Evolutionary conservation across 2,888 invertebrate genomes (phyloP).

Genomic region (Apamea monoglypha): DNA sequence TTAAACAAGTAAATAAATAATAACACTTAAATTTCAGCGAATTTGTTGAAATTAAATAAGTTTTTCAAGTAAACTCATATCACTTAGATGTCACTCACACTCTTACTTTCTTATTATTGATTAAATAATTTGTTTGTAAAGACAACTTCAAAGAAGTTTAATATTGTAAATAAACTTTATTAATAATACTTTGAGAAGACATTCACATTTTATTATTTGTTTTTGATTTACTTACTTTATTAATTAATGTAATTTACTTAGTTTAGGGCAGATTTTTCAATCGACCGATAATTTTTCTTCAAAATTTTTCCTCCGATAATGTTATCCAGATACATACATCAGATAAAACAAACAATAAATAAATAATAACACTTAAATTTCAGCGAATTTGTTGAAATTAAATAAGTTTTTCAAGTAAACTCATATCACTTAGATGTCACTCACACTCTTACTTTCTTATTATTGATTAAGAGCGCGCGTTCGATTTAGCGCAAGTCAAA

Average conservation of each 20-base stretch:
- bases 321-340: too few species aligned
- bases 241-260: not conserved
- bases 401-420: slow-evolving; percentile 45
- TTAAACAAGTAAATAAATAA: not conserved
- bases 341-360: too few species aligned
- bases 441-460: not conserved
- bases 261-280: too few species aligned
- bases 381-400: slow-evolving; percentile 49
- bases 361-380: slow-evolving; percentile 24
- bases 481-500: too few species aligned
- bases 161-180: slow-evolving; percentile 35
- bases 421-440: slow-evolving; percentile 12
- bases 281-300: too few species aligned
- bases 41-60: slow-evolving; percentile 55
- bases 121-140: slow-evolving; percentile 31
- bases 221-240: slow-evolving; percentile 17
- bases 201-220: slow-evolving; percentile 13
- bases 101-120: slow-evolving; percentile 10
- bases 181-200: slow-evolving; percentile 38
- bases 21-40: slow-evolving; percentile 18
- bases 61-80: slow-evolving; percentile 35
- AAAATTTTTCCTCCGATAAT: too few species aligned
- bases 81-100: not conserved
- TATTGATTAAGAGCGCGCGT: too few species aligned
- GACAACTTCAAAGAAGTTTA: slow-evolving; percentile 14